Percentiles rank a stretch among this genome's conserved stretches.
Conservation (phyloP, 2,113 vertebrate genomes). For the Himantopus leucocephalus region DNA sequence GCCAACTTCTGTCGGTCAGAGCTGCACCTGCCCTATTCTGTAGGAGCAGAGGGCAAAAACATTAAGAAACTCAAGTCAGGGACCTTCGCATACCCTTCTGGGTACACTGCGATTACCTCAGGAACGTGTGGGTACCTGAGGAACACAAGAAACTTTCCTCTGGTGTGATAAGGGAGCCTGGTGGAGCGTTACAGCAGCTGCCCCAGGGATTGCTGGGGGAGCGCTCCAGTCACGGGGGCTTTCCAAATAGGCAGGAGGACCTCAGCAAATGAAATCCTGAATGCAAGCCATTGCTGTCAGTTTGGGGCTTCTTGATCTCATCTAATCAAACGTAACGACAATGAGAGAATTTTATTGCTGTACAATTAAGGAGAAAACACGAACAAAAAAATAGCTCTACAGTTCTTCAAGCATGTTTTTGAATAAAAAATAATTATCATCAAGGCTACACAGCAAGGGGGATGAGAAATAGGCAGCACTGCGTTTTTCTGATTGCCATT, state of each 20-base stretch:
- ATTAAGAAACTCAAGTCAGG: background rate
- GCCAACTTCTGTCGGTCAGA: background rate
- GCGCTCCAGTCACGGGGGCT: rapidly evolving
- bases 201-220: rapidly evolving
- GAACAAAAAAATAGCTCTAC: constrained; percentile 17
- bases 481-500: constrained; percentile 30
- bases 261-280: background rate
- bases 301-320: constrained; percentile 4
- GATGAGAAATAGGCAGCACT: constrained; percentile 33
- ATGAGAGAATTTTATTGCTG: background rate
- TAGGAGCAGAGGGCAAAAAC: background rate
- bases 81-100: background rate
- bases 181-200: background rate
- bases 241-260: background rate
- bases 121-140: background rate
- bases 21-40: background rate
- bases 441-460: constrained; percentile 42
- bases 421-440: constrained; percentile 55
- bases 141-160: background rate
- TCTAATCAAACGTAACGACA: constrained; percentile 24
- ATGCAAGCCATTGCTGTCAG: background rate
- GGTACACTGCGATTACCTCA: background rate
- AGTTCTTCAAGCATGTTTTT: constrained; percentile 45
- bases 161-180: background rate
- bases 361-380: constrained; percentile 18